phyloP scores from a whole-genome alignment of 2,797 vertebrate species.

The Sebastiscus albofasciatus region DNA sequence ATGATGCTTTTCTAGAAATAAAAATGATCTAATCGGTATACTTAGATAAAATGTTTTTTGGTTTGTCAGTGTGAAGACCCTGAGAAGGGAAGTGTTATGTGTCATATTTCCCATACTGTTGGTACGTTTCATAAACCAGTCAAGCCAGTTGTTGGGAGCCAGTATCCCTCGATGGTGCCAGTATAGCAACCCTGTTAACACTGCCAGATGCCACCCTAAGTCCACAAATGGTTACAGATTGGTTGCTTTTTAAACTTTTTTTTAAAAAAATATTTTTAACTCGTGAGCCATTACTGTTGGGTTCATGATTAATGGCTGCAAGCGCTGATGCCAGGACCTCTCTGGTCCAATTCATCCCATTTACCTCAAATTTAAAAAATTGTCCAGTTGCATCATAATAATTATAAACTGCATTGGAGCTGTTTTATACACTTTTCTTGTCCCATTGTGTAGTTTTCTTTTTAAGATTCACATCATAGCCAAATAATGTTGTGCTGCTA shows the following conservation, averaged over 20 bases:
- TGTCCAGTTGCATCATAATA: background rate
- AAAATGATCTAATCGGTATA: rapidly evolving
- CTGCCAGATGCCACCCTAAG: background rate
- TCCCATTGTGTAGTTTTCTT: background rate
- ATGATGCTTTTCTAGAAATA: rapidly evolving
- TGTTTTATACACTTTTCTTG: too few relatives aligned
- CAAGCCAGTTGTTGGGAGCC: background rate
- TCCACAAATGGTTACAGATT: background rate
- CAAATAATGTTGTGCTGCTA: background rate
- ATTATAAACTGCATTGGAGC: background rate
- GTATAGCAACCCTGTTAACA: background rate
- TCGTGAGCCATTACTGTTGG: background rate
- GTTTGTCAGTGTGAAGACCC: background rate
- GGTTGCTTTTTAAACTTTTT: background rate
- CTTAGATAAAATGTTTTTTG: background rate
- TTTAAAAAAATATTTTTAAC: background rate
- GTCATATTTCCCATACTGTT: background rate
- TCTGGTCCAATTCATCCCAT: background rate
- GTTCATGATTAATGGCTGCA: background rate
- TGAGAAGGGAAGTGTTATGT: background rate
- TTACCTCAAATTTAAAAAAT: background rate
- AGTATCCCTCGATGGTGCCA: background rate
- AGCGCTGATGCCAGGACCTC: background rate
- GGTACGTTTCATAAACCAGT: slow-evolving; percentile 28
- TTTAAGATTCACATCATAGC: background rate